These are phyloP conservation scores for Agrotis clavis DNA, from an alignment of 2,888 invertebrate genomes.

Conservation along the genomic window DNA sequence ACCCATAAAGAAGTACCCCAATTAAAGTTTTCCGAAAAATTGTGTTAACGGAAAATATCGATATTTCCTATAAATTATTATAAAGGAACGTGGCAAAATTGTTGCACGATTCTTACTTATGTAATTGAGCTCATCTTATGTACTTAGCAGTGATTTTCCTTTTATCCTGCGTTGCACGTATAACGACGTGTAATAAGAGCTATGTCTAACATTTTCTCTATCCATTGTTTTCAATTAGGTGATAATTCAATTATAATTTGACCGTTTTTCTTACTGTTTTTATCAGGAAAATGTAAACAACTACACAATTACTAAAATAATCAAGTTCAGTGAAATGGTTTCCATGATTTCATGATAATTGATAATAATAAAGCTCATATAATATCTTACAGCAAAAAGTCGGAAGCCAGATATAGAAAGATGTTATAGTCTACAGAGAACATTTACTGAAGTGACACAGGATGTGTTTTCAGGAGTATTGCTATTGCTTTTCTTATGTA, in stretches of 20 bases:
- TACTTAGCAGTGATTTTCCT: constrained; percentile 61
- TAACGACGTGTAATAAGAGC: constrained; percentile 58
- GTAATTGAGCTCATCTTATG: constrained; percentile 44
- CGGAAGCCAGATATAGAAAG: too few relatives aligned
- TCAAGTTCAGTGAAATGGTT: neutral
- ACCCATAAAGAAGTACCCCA: neutral
- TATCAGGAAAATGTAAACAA: constrained; percentile 22
- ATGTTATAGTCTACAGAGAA: neutral
- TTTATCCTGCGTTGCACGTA: constrained; percentile 56
- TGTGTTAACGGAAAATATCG: constrained; percentile 29
- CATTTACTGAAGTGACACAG: too few relatives aligned
- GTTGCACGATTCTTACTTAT: constrained; percentile 50
- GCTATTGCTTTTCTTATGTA: neutral
- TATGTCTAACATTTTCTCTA: constrained; percentile 53
- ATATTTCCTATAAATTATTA: constrained; percentile 35
- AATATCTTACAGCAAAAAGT: neutral
- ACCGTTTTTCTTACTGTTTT: constrained; percentile 45
- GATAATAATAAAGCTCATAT: neutral
- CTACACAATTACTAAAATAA: constrained; percentile 17
- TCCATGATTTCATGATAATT: neutral
- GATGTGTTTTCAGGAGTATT: neutral
- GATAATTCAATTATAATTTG: constrained; percentile 66
- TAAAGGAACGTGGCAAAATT: constrained; percentile 39
- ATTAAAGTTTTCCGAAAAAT: constrained; percentile 23
- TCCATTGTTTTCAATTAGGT: constrained; percentile 66